A percentile compares a stretch with the other conserved stretches of the same genome.
phyloP scores from a whole-genome alignment of 1,140 invertebrate species.

The Neomicropteryx cornuta region DNA sequence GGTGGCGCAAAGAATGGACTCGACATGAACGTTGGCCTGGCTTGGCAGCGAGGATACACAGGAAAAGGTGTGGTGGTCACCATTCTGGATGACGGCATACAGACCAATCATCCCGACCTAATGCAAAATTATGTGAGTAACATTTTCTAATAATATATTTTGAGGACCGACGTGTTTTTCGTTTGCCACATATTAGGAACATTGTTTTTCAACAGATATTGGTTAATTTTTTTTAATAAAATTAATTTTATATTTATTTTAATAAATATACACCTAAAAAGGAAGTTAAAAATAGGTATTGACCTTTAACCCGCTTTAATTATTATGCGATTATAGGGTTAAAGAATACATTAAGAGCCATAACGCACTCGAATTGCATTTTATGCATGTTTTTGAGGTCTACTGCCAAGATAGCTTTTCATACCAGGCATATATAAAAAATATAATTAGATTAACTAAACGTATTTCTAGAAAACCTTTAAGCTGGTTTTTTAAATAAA shows the following conservation, averaged over 20 bases:
- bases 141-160: conserved; percentile 3
- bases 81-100: conserved; percentile 91
- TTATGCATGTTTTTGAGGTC: too few relatives aligned
- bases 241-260: conserved; percentile 11
- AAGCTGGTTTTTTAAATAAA: too few relatives aligned
- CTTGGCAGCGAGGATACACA: conserved; percentile 89
- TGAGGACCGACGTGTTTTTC: conserved; percentile 5
- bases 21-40: conserved; percentile 91
- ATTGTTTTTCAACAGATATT: not conserved
- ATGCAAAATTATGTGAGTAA: conserved; percentile 77
- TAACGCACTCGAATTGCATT: too few relatives aligned
- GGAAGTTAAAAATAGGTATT: conserved; percentile 7
- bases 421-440: too few relatives aligned
- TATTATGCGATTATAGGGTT: too few relatives aligned
- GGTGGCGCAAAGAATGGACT: conserved; percentile 78
- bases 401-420: too few relatives aligned
- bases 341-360: too few relatives aligned
- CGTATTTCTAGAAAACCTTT: too few relatives aligned
- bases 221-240: not conserved
- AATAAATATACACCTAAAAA: conserved; percentile 6
- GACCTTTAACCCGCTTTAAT: conserved; percentile 4
- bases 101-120: conserved; percentile 88
- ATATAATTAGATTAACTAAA: too few relatives aligned
- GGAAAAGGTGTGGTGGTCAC: conserved; percentile 93
- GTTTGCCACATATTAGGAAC: not conserved